Evolutionary conservation across 2,797 vertebrate genomes (phyloP).

Genomic region (Pseudocheirus occidentalis): DNA sequence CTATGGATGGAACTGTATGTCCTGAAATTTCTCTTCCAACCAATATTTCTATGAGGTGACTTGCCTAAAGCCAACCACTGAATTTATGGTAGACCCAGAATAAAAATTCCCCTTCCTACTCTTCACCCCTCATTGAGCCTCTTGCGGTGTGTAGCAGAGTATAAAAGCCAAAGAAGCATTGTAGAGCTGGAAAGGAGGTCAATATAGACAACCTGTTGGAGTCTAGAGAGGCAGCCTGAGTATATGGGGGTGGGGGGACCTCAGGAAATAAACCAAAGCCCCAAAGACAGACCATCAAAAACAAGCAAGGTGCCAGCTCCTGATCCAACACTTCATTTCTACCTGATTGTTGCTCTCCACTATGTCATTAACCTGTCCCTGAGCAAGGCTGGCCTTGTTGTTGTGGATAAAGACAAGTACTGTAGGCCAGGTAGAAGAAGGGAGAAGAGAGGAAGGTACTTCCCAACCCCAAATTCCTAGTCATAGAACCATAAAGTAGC

Average conservation of each 20-base stretch:
- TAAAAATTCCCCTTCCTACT: not conserved
- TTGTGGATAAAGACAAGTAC: not conserved
- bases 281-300: not conserved
- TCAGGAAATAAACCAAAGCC: not conserved
- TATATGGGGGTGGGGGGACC: not conserved
- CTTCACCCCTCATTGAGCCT: not conserved
- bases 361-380: not conserved
- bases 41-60: not conserved
- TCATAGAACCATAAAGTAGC: not conserved
- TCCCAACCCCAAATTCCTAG: not conserved
- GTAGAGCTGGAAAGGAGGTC: not conserved
- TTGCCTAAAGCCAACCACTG: not conserved
- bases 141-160: not conserved
- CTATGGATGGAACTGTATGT: not conserved
- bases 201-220: not conserved
- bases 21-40: not conserved
- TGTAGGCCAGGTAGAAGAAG: not conserved
- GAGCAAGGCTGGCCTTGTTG: not conserved
- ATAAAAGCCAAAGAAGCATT: not conserved
- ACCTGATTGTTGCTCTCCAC: not conserved
- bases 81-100: not conserved
- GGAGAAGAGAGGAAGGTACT: not conserved
- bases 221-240: not conserved
- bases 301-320: not conserved
- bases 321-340: not conserved